Conservation (phyloP, 2,113 vertebrate species). For the Malurus melanocephalus region DNA sequence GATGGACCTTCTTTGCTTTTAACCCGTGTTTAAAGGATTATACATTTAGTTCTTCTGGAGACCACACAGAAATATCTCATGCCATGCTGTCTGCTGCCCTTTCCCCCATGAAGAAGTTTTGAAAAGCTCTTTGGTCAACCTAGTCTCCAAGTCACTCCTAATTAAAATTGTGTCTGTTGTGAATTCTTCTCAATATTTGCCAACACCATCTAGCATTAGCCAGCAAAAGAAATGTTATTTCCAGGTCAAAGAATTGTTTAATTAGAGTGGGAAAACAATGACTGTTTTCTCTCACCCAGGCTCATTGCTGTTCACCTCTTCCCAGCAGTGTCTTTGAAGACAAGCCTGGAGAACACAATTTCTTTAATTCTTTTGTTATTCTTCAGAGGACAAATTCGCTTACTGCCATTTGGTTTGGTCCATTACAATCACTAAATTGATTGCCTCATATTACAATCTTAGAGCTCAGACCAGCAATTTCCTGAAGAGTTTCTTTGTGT, state of each 20-base stretch:
- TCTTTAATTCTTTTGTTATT: background rate
- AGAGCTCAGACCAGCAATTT: background rate
- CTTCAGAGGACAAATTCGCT: background rate
- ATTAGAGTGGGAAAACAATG: background rate
- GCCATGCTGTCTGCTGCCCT: background rate
- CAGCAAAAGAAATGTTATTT: constrained; percentile 43
- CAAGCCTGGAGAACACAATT: background rate
- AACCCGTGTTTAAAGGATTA: background rate
- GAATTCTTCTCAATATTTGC: constrained; percentile 14
- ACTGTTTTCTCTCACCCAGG: background rate
- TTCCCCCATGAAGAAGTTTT: background rate
- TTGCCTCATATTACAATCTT: background rate
- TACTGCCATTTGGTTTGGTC: background rate
- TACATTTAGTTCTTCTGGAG: background rate
- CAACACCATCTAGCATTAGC: background rate
- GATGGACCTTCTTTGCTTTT: background rate
- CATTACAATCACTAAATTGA: background rate
- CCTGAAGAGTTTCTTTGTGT: background rate
- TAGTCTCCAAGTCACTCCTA: background rate
- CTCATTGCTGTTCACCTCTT: background rate
- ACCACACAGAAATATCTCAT: background rate
- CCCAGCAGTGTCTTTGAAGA: background rate
- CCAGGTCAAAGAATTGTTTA: constrained; percentile 26
- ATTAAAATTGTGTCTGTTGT: constrained; percentile 13
- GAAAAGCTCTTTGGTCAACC: background rate